Evolutionary conservation across 2,113 vertebrate genomes (phyloP).

Genomic region (Seriola aureovittata): DNA sequence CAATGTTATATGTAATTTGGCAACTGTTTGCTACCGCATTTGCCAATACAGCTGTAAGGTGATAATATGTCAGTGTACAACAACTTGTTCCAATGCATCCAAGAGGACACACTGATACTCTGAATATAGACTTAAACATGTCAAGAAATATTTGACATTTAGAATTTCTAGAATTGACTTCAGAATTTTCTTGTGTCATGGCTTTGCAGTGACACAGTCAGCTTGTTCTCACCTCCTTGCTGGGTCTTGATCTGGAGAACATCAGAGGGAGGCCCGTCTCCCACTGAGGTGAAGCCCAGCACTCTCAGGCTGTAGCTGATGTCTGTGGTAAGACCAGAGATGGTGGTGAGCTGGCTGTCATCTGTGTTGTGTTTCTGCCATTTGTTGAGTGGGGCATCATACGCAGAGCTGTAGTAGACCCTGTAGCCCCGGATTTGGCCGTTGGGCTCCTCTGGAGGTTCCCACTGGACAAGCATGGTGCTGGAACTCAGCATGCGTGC

Average conservation of each 20-base stretch:
- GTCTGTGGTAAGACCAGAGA: slow-evolving; percentile 90
- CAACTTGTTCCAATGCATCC: too few species aligned
- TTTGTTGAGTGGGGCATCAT: slow-evolving; percentile 86
- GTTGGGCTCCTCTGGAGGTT: slow-evolving; percentile 94
- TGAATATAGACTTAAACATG: too few species aligned
- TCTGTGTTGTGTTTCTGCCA: slow-evolving; percentile 96
- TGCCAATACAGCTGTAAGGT: too few species aligned
- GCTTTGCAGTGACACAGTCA: neutral
- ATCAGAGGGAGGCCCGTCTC: slow-evolving; percentile 93
- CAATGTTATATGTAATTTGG: neutral
- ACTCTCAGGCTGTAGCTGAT: slow-evolving; percentile 94
- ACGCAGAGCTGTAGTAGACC: slow-evolving; percentile 91
- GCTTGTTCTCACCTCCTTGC: slow-evolving; percentile 90
- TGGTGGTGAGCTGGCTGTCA: slow-evolving; percentile 90
- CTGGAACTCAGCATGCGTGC: slow-evolving; percentile 94
- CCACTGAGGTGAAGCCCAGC: slow-evolving; percentile 94
- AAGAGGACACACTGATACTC: too few species aligned
- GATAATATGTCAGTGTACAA: too few species aligned
- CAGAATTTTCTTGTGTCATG: too few species aligned
- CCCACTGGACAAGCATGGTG: slow-evolving; percentile 97
- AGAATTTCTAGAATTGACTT: too few species aligned
- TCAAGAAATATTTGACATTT: too few species aligned
- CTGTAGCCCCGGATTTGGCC: slow-evolving; percentile 94
- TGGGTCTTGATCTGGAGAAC: slow-evolving; percentile 95
- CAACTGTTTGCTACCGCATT: too few species aligned